These are phyloP conservation scores for Muscina levida DNA, from an alignment of 2,888 invertebrate genomes.

Conservation along the genomic window DNA sequence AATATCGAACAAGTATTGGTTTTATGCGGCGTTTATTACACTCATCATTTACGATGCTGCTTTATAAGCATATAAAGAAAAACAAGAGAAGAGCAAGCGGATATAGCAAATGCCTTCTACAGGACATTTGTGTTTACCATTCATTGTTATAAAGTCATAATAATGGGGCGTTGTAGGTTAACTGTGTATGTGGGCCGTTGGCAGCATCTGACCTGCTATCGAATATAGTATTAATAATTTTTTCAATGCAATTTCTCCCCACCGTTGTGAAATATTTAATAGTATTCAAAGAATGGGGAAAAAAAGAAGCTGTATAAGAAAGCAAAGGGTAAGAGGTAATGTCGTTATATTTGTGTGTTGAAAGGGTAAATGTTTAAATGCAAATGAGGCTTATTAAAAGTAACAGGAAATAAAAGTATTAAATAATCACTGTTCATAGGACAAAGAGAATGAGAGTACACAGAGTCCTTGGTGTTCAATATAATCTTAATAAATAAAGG, in stretches of 20 bases:
- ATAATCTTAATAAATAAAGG: no score
- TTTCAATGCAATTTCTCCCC: not conserved
- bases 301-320: no score
- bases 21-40: not conserved
- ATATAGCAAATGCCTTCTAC: not conserved
- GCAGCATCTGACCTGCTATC: no score
- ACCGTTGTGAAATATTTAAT: no score
- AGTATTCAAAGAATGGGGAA: no score
- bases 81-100: not conserved
- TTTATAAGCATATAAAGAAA: slow-evolving; percentile 3
- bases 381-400: slow-evolving; percentile 74
- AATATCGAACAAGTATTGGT: not conserved
- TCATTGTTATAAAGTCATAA: not conserved
- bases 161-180: not conserved
- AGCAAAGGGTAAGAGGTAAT: no score
- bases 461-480: no score
- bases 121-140: slow-evolving; percentile 8
- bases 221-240: not conserved
- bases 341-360: slow-evolving; percentile 11
- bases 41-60: not conserved
- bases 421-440: not conserved
- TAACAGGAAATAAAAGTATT: slow-evolving; percentile 12
- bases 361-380: slow-evolving; percentile 73
- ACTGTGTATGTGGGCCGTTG: not conserved
- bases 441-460: no score